Base-by-base conservation (phyloP, 1,140 invertebrate species). In the Palaemon carinicauda region DNA sequence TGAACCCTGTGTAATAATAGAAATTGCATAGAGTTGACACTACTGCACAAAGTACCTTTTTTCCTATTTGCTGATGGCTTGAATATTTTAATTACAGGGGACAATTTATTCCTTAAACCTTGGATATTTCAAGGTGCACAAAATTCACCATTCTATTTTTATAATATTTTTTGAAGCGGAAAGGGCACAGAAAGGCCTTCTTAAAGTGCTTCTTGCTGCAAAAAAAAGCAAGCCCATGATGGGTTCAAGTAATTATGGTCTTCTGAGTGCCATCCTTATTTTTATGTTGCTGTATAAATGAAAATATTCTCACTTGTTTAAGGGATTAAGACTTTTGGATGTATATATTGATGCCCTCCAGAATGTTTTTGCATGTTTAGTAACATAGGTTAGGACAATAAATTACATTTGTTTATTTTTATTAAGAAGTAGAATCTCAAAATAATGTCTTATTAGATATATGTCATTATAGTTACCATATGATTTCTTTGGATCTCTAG, bases 281-380 rank as follows among this genome's bases (percentile, higher is more conserved):
- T n/a, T 56, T 85, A 74, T 65, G 73, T 84, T 74, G 77, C 78
- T 84, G 82, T 85, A 85, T 79, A 85, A 79, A 78, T 85, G 82
- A 85, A 78, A 53, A 79, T 54, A 50, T 84, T 78, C 82, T 78
- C 82, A 79, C 82, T 71, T 85, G 82, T 78, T 85, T 79, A 85
- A 60, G 82, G 53, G 53, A 82, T 54, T 33, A 53, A 75, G 73
- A 69, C 52, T 83, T 83, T 83, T 85, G 41, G 82, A 85, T 85
- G 82, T 85, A 85, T 27, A 85, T 85, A 85, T 79, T 85, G 82
- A 85, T 85, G 75, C 82, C 82, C 82, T 85, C 82, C 82, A 85
- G 82, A 85, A 78, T 29, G 51, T 29, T 85, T 85, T 85, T 85
- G 82, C 82, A 85, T 85, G 50, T 85, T 56, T 85, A 56, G 78